phyloP scores from a whole-genome alignment of 2,888 invertebrate genomes.

The Cordilura impudica region DNA sequence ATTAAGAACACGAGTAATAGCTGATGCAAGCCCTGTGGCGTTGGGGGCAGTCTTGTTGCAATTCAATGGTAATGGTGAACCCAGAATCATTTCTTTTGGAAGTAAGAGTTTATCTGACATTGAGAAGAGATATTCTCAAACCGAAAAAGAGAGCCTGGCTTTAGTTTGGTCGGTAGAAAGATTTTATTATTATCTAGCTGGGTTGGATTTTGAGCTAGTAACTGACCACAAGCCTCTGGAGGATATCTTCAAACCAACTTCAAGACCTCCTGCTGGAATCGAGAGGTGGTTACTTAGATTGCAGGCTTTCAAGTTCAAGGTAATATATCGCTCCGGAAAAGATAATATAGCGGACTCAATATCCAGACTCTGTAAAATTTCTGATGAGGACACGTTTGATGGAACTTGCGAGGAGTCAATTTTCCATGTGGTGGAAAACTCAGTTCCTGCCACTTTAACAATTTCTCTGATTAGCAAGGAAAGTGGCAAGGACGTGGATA shows the following conservation, averaged over 20 bases:
- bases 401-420: constrained; percentile 20
- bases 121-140: constrained; percentile 58
- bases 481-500: constrained; percentile 31
- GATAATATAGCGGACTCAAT: constrained; percentile 53
- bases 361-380: constrained; percentile 46
- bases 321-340: constrained; percentile 39
- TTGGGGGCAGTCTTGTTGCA: constrained; percentile 63
- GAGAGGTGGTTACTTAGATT: constrained; percentile 29
- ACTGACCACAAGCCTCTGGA: constrained; percentile 35
- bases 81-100: constrained; percentile 57
- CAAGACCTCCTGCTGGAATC: constrained; percentile 35
- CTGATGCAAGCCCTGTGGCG: constrained; percentile 71
- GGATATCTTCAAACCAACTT: constrained; percentile 34
- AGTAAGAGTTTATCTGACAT: constrained; percentile 45
- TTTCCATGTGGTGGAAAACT: constrained; percentile 22
- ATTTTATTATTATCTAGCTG: constrained; percentile 61
- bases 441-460: constrained; percentile 23
- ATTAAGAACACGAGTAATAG: constrained; percentile 68
- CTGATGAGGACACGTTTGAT: constrained; percentile 29
- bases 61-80: background rate
- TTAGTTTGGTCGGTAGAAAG: constrained; percentile 58
- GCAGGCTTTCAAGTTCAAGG: constrained; percentile 47
- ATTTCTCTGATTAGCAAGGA: constrained; percentile 36
- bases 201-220: constrained; percentile 32
- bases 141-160: constrained; percentile 58